Conservation (phyloP, 2,113 vertebrate genomes). For the Siniperca chuatsi region DNA sequence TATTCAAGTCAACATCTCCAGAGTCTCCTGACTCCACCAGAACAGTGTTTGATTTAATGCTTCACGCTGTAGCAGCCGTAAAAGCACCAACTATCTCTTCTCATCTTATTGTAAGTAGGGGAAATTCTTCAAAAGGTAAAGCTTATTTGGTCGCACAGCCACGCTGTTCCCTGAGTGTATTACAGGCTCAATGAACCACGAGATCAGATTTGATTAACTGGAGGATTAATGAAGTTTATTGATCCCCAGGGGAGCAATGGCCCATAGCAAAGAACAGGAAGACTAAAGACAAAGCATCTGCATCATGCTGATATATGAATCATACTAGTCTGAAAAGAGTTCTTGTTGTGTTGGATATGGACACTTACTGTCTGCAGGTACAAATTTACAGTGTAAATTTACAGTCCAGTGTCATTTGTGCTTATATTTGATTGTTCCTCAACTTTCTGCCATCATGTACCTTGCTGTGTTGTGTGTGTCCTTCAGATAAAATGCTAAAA, state of each 20-base stretch:
- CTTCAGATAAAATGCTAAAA: constrained; percentile 43
- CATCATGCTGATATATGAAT: constrained; percentile 34
- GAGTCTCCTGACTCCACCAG: background rate
- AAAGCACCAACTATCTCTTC: background rate
- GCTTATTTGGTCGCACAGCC: background rate
- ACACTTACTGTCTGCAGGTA: background rate
- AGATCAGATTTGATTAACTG: constrained; percentile 36
- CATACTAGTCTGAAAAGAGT: constrained; percentile 12
- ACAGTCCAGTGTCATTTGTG: background rate
- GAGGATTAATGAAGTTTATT: constrained; percentile 37
- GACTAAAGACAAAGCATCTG: constrained; percentile 38
- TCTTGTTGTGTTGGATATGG: constrained; percentile 9
- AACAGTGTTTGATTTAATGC: background rate
- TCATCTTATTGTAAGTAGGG: background rate
- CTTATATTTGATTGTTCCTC: background rate
- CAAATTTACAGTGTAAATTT: background rate
- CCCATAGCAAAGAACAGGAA: constrained; percentile 17
- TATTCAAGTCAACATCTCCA: constrained; percentile 18
- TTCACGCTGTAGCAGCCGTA: background rate
- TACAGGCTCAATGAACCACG: background rate
- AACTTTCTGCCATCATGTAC: background rate
- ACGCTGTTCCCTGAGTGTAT: background rate
- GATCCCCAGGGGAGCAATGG: constrained; percentile 12
- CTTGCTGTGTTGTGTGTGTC: background rate
- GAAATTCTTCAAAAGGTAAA: background rate